Evolutionary conservation across 2,113 vertebrate species (phyloP), one percentile per base, ranked within the genome.

Genomic region (Taxidea taxus): DNA sequence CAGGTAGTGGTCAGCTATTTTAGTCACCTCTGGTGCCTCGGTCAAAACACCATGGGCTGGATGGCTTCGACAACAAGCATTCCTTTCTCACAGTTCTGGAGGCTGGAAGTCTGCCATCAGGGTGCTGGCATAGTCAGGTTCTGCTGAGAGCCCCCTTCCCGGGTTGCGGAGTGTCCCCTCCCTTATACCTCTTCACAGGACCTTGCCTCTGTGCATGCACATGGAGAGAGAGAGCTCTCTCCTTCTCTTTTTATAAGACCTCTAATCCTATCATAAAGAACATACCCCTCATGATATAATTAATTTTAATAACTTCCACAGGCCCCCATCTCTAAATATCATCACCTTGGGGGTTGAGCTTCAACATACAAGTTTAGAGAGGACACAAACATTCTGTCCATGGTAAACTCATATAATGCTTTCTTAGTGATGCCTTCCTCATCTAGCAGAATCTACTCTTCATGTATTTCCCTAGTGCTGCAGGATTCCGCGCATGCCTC

Each of bases 51-150:
- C 18, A 25, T 25, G n/a, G 16, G 58, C 6, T 6, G 21, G 75
- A 4, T 14, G 4, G 18, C 42, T 37, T 70, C 29, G 44, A 37
- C 42, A 62, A 8, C 4, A 27, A 42, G 60, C 5, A 4, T 44
- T 78, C 54, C 29, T 78, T 94, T 88, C 37, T 51, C 78, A 27
- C 54, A 56, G 15, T 31, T 74, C 54, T 74, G 21, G 37, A 94
- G 47, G 7, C 9, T 23, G 8, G 8, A 84, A 42, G 20, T 54
- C 51, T 42, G 86, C 72, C 13, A 10, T 42, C n/a, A 60, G 66
- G 54, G 49, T 29, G 10, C 54, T 51, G 31, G 15, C 18, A 15
- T 14, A 25, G 37, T 77, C 1, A 15, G 9, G 2, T 21, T 85
- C 62, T 58, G 34, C 9, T 1, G 15, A 51, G 58, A 23, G 1